Evolutionary conservation across 2,797 vertebrate species (phyloP), one percentile per base, ranked within the genome.

Genomic region (Hipposideros larvatus): DNA sequence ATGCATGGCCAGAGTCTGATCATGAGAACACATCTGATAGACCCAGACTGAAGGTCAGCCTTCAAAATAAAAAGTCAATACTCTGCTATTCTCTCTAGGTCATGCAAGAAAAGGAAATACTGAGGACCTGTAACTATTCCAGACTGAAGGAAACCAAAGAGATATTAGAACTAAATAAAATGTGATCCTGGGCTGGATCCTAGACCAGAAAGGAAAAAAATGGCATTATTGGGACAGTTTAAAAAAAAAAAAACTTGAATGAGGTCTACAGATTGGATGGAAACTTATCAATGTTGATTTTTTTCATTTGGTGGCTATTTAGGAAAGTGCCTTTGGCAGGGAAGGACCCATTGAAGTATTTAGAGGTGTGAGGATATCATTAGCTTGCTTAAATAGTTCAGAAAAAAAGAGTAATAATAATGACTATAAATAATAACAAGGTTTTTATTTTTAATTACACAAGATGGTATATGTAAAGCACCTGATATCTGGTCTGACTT

Each of bases 401-500:
- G 61, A n/a, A 8, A 48, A 90, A 93, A 91, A 43, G 15, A 82
- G 19, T 14, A 78, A 80, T 59, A 93, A 91, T 57, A 59, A 94
- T 88, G 57, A 55, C n/a, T 28, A 43, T 24, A 51, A 70, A 26
- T n/a, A 94, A 87, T 77, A 63, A 92, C 37, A 90, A 94, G 46
- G 15, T 26, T 63, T 73, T 87, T n/a, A 19, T 63, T 74, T 94
- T 91, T 91, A 79, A 85, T 92, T 86, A 87, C 34, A 34, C 61
- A 59, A 84, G 16, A 43, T 31, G 15, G 37, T 90, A 41, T 41
- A 28, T 61, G 24, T 59, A 89, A 96, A 91, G 61, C 59, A n/a
- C 31, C 41, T 65, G 31, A 19, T 31, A 78, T 51, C 28, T 14
- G n/a, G 18, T 61, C 11, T 0, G 14, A 21, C 34, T 41, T 61